phyloP scores from a whole-genome alignment of 2,888 invertebrate species.

The Limnephilus rhombicus region DNA sequence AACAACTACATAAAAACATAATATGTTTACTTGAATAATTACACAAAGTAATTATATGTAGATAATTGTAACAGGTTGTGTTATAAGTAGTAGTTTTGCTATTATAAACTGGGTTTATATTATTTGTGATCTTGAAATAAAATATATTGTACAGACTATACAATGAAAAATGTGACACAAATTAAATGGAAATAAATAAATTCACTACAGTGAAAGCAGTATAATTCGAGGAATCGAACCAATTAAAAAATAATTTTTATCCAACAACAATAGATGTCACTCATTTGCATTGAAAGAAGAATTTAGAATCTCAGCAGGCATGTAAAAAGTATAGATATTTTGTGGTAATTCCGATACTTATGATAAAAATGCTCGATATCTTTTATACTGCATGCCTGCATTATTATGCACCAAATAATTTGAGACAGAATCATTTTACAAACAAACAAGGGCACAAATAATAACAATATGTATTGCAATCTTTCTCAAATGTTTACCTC shows the following conservation, averaged over 20 bases:
- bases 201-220: background rate
- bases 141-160: background rate
- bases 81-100: background rate
- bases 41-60: background rate
- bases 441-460: background rate
- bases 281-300: conserved; percentile 8
- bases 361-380: background rate
- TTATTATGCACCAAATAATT: conserved; percentile 6
- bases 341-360: background rate
- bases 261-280: background rate
- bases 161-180: background rate
- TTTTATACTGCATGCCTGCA: no score
- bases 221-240: background rate
- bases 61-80: background rate
- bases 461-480: background rate
- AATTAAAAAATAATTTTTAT: conserved; percentile 7
- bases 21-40: background rate
- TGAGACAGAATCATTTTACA: background rate
- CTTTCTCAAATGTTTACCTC: background rate
- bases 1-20: background rate
- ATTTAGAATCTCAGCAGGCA: background rate
- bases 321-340: background rate
- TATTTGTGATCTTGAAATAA: background rate
- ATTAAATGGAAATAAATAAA: background rate
- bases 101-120: background rate